Base-by-base conservation (phyloP, 2,797 vertebrate species). In the Fistularia commersonii region DNA sequence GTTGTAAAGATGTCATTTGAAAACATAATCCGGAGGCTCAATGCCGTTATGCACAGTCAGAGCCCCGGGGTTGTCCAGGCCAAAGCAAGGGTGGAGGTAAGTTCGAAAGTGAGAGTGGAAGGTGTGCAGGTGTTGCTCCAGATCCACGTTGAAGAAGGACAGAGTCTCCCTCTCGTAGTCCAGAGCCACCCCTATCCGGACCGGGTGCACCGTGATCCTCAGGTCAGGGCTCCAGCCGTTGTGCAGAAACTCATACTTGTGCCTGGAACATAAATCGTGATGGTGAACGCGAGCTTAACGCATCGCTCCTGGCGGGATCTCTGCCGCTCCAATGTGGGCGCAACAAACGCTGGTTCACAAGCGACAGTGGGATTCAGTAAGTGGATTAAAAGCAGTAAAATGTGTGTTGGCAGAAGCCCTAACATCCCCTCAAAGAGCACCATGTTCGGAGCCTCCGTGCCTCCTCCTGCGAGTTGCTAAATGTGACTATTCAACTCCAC, bases 211-310 rank as follows among this genome's bases (percentile, higher is more conserved):
- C 0, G 95, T 97, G 49, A 98, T 91, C 74, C 93, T 90, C 59
- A 98, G 70, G 49, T 98, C 96, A 8, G 96, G 94, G 7, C 92
- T 93, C 82, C 69, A 89, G 6, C 92, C 90, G 0, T 84, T 89
- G 79, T 97, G 93, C 53, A 97, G 89, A 69, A 98, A 97, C 79
- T 96, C 94, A 0, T 92, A 97, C 73, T 91, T 93, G 51, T 96
- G 95, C 75, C 96, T 98, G 1, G 7, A 6, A 11, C 31, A 15
- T 40, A 31, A 32, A 4, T 11, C 34, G 34, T 8, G 4, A 45
- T 70, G 23, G 56, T n/a, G n/a, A n/a, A n/a, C n/a, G n/a, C n/a
- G n/a, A n/a, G n/a, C n/a, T n/a, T n/a, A n/a, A n/a, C n/a, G n/a
- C n/a, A n/a, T n/a, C n/a, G n/a, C n/a, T n/a, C n/a, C n/a, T n/a